Base-by-base conservation (phyloP, 2,113 vertebrate species). In the Morone chrysops region DNA sequence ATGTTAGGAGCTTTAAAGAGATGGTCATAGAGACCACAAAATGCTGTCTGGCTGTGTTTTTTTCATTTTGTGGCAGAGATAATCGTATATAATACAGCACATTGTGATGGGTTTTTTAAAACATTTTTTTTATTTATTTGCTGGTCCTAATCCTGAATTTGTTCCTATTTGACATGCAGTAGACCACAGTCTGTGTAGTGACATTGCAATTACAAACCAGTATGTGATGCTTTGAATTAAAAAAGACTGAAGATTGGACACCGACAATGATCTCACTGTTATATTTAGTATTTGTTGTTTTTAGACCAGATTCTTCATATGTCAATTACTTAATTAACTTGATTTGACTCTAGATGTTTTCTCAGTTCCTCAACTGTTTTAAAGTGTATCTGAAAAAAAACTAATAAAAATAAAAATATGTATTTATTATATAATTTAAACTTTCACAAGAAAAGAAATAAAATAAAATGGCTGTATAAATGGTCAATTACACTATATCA, bases 91-190 rank as follows among this genome's bases (percentile, higher is more conserved):
- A 90, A 57, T 78, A 53, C 48, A 83, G 43, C 62, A 25, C 12
- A 31, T 36, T 43, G 31, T 38, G 10, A 22, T n/a, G 57, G 38
- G 80, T 67, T n/a, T n/a, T n/a, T n/a, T n/a, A n/a, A n/a, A n/a
- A n/a, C n/a, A n/a, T n/a, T 63, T 71, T 74, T 85, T 88, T 79
- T 69, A 80, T 90, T 90, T 91, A 90, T 94, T 93, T 87, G 78
- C 89, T 81, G 72, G 11, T 91, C 71, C 86, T 88, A 60, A 86
- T 75, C 62, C 79, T 81, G 54, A 62, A 82, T 57, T 71, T 82
- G 74, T 56, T 75, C 31, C 75, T 57, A 53, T 69, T 75, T 80
- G 50, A 78, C 43, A 66, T 83, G 77, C 43, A 80, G 63, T 62
- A 2, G 57, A 40, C 12, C 63, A n/a, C 63, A 0, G 22, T 61